Conservation (phyloP, 2,888 invertebrate species). For the Volucella inflata region DNA sequence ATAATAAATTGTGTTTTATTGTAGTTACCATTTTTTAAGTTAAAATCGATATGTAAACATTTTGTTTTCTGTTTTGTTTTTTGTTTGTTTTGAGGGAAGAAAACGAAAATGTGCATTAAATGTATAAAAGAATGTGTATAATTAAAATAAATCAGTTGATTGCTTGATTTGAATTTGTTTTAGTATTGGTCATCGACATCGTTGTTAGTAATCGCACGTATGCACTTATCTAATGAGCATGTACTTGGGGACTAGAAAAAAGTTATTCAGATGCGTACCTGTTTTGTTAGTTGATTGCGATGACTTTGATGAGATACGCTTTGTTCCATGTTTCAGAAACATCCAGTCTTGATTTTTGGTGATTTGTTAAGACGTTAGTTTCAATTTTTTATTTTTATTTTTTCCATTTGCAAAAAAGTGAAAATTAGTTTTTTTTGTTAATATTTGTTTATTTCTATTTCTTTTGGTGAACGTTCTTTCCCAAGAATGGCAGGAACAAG, state of each 20-base stretch:
- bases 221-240: slow-evolving; percentile 16
- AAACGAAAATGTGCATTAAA: slow-evolving; percentile 34
- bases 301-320: slow-evolving; percentile 53
- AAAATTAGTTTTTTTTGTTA: not conserved
- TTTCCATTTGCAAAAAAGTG: slow-evolving; percentile 35
- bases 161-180: slow-evolving; percentile 24
- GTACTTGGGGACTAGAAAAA: slow-evolving; percentile 54
- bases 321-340: slow-evolving; percentile 50
- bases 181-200: slow-evolving; percentile 53
- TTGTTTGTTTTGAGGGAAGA: slow-evolving; percentile 5
- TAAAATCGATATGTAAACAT: slow-evolving; percentile 58
- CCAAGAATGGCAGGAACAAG: slow-evolving; percentile 41
- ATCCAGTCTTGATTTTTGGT: slow-evolving; percentile 70
- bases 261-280: slow-evolving; percentile 50
- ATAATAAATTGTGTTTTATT: not conserved
- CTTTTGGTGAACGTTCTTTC: slow-evolving; percentile 35
- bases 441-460: slow-evolving; percentile 30
- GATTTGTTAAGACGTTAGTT: slow-evolving; percentile 10
- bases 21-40: not conserved
- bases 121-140: slow-evolving; percentile 19
- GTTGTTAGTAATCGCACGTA: slow-evolving; percentile 35
- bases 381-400: not conserved
- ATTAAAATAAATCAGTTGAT: slow-evolving; percentile 36
- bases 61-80: too few species aligned
- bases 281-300: slow-evolving; percentile 38